A percentile compares a stretch with the other conserved stretches of the same genome.
These are phyloP conservation scores for Vanessa cardui DNA, from an alignment of 2,888 invertebrate genomes.

Conservation along the genomic window DNA sequence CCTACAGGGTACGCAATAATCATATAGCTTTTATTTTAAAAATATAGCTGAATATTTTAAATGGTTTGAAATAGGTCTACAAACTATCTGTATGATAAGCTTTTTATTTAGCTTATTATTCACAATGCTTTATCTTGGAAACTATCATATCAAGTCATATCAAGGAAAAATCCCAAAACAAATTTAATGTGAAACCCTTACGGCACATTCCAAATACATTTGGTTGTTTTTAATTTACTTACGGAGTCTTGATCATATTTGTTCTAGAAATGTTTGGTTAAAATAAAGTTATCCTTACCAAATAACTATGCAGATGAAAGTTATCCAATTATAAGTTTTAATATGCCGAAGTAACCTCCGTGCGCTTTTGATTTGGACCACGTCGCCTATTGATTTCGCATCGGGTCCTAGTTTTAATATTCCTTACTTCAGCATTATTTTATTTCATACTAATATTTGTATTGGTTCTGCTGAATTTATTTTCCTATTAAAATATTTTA, in stretches of 20 bases:
- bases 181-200: no score
- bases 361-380: constrained; percentile 35
- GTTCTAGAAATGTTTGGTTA: neutral
- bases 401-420: constrained; percentile 76
- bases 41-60: no score
- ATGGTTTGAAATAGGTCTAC: no score
- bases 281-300: neutral
- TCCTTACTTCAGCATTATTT: constrained; percentile 79
- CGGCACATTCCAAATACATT: no score
- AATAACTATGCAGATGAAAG: neutral
- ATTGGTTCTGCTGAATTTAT: constrained; percentile 14
- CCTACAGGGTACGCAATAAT: no score
- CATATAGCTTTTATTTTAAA: no score
- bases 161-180: no score
- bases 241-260: neutral
- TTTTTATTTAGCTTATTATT: no score
- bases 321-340: constrained; percentile 12
- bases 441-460: constrained; percentile 47
- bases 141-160: no score
- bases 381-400: constrained; percentile 63
- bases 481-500: constrained; percentile 6
- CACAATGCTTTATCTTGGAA: no score
- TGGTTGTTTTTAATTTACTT: no score
- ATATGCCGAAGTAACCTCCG: neutral
- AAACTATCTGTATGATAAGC: no score